Percentiles rank a stretch among this genome's conserved stretches.
phyloP scores from a whole-genome alignment of 1,140 invertebrate species.

The Drosophila sulfurigaster region DNA sequence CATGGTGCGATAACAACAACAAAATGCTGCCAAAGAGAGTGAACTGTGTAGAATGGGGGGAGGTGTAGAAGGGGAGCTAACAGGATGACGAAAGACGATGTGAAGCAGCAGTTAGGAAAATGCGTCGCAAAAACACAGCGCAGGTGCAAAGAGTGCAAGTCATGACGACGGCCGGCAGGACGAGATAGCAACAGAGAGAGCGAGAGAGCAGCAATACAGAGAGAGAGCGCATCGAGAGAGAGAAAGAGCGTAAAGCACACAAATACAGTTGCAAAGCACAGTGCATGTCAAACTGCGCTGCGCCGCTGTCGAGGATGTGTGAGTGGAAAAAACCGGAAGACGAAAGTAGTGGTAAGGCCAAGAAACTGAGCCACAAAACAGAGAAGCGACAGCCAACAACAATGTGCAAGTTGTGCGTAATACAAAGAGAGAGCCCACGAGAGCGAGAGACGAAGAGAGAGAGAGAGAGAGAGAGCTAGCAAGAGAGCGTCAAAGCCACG shows the following conservation, averaged over 20 bases:
- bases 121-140: slow-evolving; percentile 76
- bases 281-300: too few species aligned
- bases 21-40: slow-evolving; percentile 24
- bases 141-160: slow-evolving; percentile 66
- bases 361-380: slow-evolving; percentile 26
- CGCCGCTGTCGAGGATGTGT: background rate
- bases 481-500: slow-evolving; percentile 20
- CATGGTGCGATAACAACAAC: slow-evolving; percentile 53
- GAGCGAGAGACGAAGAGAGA: background rate
- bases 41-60: background rate
- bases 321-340: slow-evolving; percentile 48
- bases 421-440: background rate
- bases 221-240: slow-evolving; percentile 1
- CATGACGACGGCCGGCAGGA: slow-evolving; percentile 29
- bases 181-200: background rate
- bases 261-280: background rate
- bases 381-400: slow-evolving; percentile 32
- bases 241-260: background rate
- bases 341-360: background rate
- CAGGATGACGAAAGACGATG: slow-evolving; percentile 63
- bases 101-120: slow-evolving; percentile 60
- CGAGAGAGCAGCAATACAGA: background rate
- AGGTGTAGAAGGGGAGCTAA: slow-evolving; percentile 5
- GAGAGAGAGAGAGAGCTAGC: background rate
- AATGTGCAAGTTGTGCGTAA: slow-evolving; percentile 38